Conservation (phyloP, 1,140 invertebrate genomes). For the Drosophila tsacasi region DNA sequence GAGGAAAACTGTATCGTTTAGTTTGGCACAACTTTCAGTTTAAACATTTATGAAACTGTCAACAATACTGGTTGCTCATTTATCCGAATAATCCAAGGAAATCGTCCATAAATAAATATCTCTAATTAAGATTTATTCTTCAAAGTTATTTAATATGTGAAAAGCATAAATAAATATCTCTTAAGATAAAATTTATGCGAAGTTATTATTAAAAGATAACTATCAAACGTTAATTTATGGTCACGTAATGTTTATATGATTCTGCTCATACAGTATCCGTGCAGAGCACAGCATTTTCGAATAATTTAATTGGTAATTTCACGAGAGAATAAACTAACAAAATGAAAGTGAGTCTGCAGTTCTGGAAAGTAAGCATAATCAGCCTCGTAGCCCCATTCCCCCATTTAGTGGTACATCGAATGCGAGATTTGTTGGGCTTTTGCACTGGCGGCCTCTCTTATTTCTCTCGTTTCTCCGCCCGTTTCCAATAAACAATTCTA, state of each 20-base stretch:
- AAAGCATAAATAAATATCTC: neutral
- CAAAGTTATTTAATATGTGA: slow-evolving; percentile 7
- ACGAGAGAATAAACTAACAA: slow-evolving; percentile 29
- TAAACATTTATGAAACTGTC: slow-evolving; percentile 19
- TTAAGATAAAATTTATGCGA: neutral
- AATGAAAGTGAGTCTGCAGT: slow-evolving; percentile 61
- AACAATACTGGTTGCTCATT: neutral
- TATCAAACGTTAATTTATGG: slow-evolving; percentile 23
- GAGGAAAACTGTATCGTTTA: neutral
- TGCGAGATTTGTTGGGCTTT: slow-evolving; percentile 55
- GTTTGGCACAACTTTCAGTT: neutral
- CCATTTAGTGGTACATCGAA: slow-evolving; percentile 37
- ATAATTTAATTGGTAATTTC: slow-evolving; percentile 41
- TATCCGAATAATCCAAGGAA: neutral
- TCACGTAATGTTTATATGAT: slow-evolving; percentile 48
- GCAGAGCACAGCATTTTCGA: slow-evolving; percentile 22
- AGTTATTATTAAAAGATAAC: slow-evolving; percentile 21
- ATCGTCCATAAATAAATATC: neutral
- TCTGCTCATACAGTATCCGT: slow-evolving; percentile 29
- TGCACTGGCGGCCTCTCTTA: slow-evolving; percentile 13
- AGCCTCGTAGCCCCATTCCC: slow-evolving; percentile 37
- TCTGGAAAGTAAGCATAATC: slow-evolving; percentile 33
- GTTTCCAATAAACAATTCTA: slow-evolving; percentile 73
- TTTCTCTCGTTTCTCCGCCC: slow-evolving; percentile 21
- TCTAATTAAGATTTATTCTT: slow-evolving; percentile 2